Conservation (phyloP, 2,888 invertebrate genomes). For the Disparrhopalites patrizii region DNA sequence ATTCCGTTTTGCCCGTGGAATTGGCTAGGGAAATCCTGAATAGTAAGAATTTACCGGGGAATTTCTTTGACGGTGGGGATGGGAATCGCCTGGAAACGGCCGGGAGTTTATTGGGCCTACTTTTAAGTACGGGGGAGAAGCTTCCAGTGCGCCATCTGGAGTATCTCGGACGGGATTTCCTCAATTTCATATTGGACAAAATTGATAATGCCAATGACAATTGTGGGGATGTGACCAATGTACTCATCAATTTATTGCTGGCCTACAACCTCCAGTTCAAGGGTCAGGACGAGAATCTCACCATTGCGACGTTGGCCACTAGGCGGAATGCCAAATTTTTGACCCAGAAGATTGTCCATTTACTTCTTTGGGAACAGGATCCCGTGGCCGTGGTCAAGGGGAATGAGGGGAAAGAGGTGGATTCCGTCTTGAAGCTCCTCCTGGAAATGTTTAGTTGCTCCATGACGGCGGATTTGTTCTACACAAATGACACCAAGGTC, state of each 20-base stretch:
- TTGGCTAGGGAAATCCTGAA: constrained; percentile 64
- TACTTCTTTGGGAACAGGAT: constrained; percentile 72
- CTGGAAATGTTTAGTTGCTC: constrained; percentile 77
- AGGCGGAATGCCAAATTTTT: constrained; percentile 75
- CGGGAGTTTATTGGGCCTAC: constrained; percentile 76
- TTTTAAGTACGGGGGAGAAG: constrained; percentile 84
- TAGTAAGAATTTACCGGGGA: constrained; percentile 55
- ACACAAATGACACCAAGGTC: constrained; percentile 91
- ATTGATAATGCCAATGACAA: constrained; percentile 76
- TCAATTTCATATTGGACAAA: constrained; percentile 72
- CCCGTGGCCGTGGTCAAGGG: constrained; percentile 2
- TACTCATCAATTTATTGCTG: constrained; percentile 75
- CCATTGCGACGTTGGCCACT: constrained; percentile 66
- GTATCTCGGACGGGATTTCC: constrained; percentile 76
- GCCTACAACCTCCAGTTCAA: constrained; percentile 85
- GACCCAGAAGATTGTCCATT: constrained; percentile 80
- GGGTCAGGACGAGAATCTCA: constrained; percentile 61
- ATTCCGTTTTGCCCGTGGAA: constrained; percentile 85
- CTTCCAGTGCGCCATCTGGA: constrained; percentile 84
- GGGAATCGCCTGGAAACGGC: constrained; percentile 77
- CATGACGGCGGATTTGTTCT: constrained; percentile 79
- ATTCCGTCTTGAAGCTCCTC: constrained; percentile 83
- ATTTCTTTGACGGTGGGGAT: constrained; percentile 74
- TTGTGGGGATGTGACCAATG: constrained; percentile 69
- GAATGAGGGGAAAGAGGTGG: constrained; percentile 70